Conservation (phyloP, 2,113 vertebrate species). For the Galbula dea region DNA sequence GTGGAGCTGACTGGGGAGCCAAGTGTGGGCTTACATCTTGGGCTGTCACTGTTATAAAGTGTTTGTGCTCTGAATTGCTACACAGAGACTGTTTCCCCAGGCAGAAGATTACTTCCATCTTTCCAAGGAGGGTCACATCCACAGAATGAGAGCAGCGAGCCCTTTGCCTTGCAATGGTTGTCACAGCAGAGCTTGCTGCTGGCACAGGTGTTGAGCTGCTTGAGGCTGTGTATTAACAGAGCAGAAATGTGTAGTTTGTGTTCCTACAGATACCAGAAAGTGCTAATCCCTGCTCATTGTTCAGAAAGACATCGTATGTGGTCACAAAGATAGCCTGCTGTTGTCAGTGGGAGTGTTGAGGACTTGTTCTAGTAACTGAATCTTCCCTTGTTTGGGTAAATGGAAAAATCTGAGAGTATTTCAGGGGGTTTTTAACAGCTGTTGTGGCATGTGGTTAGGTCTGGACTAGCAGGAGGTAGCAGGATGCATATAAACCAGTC, state of each 20-base stretch:
- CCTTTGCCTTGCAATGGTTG: background rate
- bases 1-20: background rate
- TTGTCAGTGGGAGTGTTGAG: background rate
- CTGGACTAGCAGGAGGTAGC: background rate
- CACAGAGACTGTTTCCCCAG: background rate
- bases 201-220: background rate
- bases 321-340: background rate
- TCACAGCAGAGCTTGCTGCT: background rate
- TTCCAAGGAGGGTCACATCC: background rate
- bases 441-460: background rate
- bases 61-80: background rate
- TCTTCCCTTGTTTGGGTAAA: background rate
- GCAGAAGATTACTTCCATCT: background rate
- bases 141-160: background rate
- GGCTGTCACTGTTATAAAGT: background rate
- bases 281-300: background rate
- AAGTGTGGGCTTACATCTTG: background rate
- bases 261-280: background rate
- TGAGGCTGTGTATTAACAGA: background rate
- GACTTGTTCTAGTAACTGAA: background rate
- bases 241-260: background rate
- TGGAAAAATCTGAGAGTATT: slow-evolving; percentile 8
- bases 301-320: background rate
- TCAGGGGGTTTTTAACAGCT: background rate
- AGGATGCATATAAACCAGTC: background rate